Percentiles rank a stretch among this genome's conserved stretches.
phyloP scores from a whole-genome alignment of 2,888 invertebrate species.

The Sinohyriopsis cumingii region DNA sequence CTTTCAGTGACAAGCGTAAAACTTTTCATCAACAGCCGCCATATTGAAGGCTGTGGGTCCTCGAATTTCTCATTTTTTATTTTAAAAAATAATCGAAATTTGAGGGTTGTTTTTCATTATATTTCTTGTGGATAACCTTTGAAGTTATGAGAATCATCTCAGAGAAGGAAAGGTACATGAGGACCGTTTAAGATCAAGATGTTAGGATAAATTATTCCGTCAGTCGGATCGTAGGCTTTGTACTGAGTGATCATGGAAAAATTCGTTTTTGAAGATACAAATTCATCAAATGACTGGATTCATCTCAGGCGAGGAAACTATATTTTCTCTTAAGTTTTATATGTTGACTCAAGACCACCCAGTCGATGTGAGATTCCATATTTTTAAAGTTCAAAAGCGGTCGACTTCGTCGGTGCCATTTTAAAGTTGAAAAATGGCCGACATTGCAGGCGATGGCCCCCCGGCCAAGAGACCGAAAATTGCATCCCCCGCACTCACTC shows the following conservation, averaged over 20 bases:
- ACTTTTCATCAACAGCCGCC: constrained; percentile 96
- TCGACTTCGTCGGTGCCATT: too few relatives aligned
- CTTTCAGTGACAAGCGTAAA: constrained; percentile 94
- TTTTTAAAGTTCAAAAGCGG: too few relatives aligned
- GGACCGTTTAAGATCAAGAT: constrained; percentile 30
- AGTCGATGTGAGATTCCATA: too few relatives aligned
- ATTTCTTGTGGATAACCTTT: constrained; percentile 16
- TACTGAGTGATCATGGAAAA: constrained; percentile 2
- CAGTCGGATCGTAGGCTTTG: constrained; percentile 18
- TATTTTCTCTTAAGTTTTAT: too few relatives aligned
- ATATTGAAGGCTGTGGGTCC: constrained; percentile 89
- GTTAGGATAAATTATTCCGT: constrained; percentile 46
- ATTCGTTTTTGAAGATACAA: too few relatives aligned
- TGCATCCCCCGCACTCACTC: constrained; percentile 56
- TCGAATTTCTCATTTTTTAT: constrained; percentile 81
- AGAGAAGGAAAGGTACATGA: constrained; percentile 16
- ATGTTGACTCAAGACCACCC: too few relatives aligned
- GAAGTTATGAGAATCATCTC: constrained; percentile 24
- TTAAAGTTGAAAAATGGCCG: constrained; percentile 39
- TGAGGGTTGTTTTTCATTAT: too few relatives aligned
- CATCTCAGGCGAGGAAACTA: too few relatives aligned
- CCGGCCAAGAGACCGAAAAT: constrained; percentile 97
- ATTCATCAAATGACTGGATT: too few relatives aligned
- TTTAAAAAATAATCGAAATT: constrained; percentile 17
- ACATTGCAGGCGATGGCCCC: constrained; percentile 82